Evolutionary conservation across 1,140 invertebrate species (phyloP).

Genomic region (Drosophila gunungcola): DNA sequence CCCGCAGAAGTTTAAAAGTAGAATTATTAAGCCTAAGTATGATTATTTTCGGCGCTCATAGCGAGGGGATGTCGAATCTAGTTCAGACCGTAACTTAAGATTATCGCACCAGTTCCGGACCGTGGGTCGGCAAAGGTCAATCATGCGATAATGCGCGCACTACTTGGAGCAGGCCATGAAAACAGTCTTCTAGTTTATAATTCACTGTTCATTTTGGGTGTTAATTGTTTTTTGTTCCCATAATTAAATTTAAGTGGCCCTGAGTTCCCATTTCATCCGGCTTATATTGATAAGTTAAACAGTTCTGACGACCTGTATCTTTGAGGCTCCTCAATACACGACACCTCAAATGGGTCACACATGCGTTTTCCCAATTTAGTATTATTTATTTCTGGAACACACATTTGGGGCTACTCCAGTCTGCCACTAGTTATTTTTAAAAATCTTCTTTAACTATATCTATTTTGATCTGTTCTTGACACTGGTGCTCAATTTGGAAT

Average conservation of each 20-base stretch:
- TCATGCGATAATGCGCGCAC: constrained; percentile 40
- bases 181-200: constrained; percentile 10
- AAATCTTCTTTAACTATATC: constrained; percentile 8
- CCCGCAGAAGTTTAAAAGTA: constrained; percentile 13
- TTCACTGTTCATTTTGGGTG: constrained; percentile 35
- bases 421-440: constrained; percentile 47
- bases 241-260: constrained; percentile 20
- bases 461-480: constrained; percentile 1
- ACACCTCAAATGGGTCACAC: constrained; percentile 1
- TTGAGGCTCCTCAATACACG: background rate
- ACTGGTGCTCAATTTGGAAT: background rate
- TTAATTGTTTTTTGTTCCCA: constrained; percentile 28
- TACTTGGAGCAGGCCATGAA: constrained; percentile 18
- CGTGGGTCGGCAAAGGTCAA: constrained; percentile 61
- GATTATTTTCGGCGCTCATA: constrained; percentile 51
- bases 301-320: constrained; percentile 35
- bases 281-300: constrained; percentile 56
- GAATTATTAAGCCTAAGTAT: constrained; percentile 16
- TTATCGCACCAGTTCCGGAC: constrained; percentile 54
- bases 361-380: constrained; percentile 45
- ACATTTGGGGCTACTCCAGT: constrained; percentile 37
- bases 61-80: constrained; percentile 57
- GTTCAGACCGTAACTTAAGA: constrained; percentile 48
- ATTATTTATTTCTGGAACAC: constrained; percentile 69
- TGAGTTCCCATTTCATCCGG: constrained; percentile 64